Evolutionary conservation across 2,797 vertebrate species (phyloP), one percentile per base, ranked within the genome.

Genomic region (Pseudopleuronectes americanus): DNA sequence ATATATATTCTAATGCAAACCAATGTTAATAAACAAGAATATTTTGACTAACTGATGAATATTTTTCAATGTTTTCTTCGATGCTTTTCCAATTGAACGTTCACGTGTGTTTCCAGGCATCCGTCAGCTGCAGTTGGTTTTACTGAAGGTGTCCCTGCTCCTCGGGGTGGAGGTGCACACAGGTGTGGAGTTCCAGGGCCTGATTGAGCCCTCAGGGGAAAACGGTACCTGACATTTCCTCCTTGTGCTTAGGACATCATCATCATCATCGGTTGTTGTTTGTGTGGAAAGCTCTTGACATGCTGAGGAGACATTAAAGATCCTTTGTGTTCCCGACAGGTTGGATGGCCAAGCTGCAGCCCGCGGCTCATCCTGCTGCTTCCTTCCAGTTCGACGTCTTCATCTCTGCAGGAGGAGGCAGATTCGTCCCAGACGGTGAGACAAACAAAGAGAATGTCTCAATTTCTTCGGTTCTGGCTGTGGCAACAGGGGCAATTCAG

Each of bases 141-240:
- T 99, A 21, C 74, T 99, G 86, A 98, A 98, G 83, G 94, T 97
- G 79, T 94, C 93, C 2, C 89, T 99, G 61, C 90, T 98, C n/a
- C 92, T 98, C 26, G 97, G 97, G 9, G 96, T 98, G n/a, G 96
- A 97, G 81, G 94, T 98, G 72, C 95, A 98, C 89, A 94, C 91
- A 24, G 95, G 93, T 0, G 93, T 98, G 83, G 77, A 91, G 69
- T 98, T 94, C 58, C 93, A 92, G 52, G 93, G 93, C 24, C 84
- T 98, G 16, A 68, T 90, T 26, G 92, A 95, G 76, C 96, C 90
- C 41, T 67, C 85, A 0, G 86, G 79, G 86, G 71, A 81, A 51
- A 82, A 79, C 59, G 92, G 93, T 92, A 76, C 28, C 16, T 24
- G 23, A 36, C 2, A n/a, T 58, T 31, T 71, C 19, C 13, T 17